A percentile compares a stretch with the other conserved stretches of the same genome.
phyloP scores from a whole-genome alignment of 2,888 invertebrate species.

The Bruchidius siliquastri region DNA sequence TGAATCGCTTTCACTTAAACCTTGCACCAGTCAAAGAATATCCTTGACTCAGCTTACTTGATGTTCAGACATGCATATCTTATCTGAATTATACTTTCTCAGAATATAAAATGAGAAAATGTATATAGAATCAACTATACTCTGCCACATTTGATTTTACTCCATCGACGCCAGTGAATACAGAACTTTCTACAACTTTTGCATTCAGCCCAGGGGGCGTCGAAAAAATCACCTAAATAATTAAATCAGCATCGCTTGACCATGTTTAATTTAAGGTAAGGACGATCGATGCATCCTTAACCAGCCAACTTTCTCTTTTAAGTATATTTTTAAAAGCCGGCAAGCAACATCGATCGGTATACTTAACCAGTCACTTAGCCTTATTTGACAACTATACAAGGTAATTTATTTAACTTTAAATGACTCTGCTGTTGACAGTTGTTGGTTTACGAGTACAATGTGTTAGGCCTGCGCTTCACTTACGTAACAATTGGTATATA shows the following conservation, averaged over 20 bases:
- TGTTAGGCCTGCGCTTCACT: background rate
- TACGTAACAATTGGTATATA: background rate
- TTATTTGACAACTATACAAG: background rate
- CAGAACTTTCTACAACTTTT: background rate
- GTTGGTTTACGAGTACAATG: background rate
- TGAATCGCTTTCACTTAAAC: too few relatives aligned
- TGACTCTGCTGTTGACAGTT: background rate
- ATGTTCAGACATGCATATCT: too few relatives aligned
- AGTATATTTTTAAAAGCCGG: background rate
- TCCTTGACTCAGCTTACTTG: too few relatives aligned
- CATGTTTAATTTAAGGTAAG: background rate
- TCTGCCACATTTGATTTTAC: too few relatives aligned
- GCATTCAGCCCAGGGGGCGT: background rate
- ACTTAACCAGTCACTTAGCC: background rate
- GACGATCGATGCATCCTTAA: background rate
- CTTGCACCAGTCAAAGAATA: too few relatives aligned
- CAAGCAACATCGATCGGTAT: background rate
- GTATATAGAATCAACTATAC: too few relatives aligned
- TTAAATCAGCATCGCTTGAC: background rate
- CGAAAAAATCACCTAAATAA: background rate
- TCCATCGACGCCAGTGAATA: background rate
- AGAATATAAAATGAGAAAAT: too few relatives aligned
- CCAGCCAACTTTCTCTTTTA: background rate
- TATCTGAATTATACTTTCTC: too few relatives aligned
- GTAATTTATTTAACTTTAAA: background rate